A percentile compares a stretch with the other conserved stretches of the same genome.
Conservation (phyloP, 37 sponge, comb jelly and placozoan species). For the Halisarca cf. caerulea region DNA sequence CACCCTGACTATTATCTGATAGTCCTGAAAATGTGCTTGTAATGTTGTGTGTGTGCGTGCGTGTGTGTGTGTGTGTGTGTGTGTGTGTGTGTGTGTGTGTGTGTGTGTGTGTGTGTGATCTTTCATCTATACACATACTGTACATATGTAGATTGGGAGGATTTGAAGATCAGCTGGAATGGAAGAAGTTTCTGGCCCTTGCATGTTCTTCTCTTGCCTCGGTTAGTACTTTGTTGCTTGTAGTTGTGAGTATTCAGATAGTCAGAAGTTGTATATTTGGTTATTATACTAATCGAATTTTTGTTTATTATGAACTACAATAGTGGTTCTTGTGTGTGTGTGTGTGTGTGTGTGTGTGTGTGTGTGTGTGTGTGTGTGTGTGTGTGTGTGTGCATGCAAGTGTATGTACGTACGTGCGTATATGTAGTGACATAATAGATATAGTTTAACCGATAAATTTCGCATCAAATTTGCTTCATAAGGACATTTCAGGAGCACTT, state of each 20-base stretch:
- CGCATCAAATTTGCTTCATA: not conserved
- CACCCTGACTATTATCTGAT: no score
- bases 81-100: no score
- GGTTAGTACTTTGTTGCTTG: not conserved
- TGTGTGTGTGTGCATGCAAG: no score
- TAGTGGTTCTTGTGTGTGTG: not conserved
- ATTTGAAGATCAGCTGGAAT: constrained; percentile 62
- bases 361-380: no score
- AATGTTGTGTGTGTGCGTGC: not conserved
- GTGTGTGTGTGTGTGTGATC: no score
- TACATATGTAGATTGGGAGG: not conserved
- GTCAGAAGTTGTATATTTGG: not conserved
- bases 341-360: not conserved
- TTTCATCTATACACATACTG: not conserved
- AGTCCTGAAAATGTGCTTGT: no score
- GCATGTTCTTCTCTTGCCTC: constrained; percentile 85
- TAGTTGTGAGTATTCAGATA: not conserved
- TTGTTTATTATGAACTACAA: not conserved
- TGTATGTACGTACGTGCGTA: no score
- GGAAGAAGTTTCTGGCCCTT: constrained; percentile 84
- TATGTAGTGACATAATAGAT: no score
- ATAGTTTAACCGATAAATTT: no score
- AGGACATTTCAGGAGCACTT: constrained; percentile 81
- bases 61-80: no score
- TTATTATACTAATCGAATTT: no score